Conservation (phyloP, 1,140 invertebrate species). For the Diachasma alloeum region DNA sequence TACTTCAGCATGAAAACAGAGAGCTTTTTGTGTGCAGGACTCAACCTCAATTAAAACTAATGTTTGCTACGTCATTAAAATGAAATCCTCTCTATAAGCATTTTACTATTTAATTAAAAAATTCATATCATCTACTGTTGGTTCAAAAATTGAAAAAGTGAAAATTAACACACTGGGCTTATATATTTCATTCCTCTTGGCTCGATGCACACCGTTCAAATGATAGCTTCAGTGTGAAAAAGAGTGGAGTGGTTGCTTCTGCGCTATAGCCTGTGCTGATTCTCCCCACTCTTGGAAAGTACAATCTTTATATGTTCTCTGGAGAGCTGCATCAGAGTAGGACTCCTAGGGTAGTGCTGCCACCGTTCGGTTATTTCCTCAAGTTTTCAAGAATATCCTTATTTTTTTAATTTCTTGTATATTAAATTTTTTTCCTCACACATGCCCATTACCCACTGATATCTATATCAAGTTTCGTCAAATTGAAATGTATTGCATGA, state of each 20-base stretch:
- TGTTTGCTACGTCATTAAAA: no score
- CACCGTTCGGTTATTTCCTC: constrained; percentile 23
- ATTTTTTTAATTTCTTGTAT: constrained; percentile 3
- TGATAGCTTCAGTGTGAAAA: constrained; percentile 19
- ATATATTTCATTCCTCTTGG: constrained; percentile 8
- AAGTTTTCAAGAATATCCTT: constrained; percentile 20
- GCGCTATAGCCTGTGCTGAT: not conserved
- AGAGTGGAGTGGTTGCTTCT: not conserved
- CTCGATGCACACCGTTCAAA: constrained; percentile 24
- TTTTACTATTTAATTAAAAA: not conserved
- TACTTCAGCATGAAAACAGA: not conserved
- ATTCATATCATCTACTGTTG: not conserved
- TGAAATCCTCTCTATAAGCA: no score
- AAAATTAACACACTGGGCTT: not conserved
- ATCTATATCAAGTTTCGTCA: no score
- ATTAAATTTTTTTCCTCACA: no score
- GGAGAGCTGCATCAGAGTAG: constrained; percentile 4
- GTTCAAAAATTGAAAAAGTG: not conserved
- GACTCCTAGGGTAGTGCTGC: constrained; percentile 44
- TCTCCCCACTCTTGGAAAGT: not conserved
- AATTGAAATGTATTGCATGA: not conserved
- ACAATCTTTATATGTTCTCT: constrained; percentile 13
- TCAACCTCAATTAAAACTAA: no score
- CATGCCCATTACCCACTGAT: no score
- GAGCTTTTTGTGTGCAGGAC: no score